These are phyloP conservation scores for Suricata suricatta DNA, from an alignment of 2,113 vertebrate genomes.

Conservation along the genomic window DNA sequence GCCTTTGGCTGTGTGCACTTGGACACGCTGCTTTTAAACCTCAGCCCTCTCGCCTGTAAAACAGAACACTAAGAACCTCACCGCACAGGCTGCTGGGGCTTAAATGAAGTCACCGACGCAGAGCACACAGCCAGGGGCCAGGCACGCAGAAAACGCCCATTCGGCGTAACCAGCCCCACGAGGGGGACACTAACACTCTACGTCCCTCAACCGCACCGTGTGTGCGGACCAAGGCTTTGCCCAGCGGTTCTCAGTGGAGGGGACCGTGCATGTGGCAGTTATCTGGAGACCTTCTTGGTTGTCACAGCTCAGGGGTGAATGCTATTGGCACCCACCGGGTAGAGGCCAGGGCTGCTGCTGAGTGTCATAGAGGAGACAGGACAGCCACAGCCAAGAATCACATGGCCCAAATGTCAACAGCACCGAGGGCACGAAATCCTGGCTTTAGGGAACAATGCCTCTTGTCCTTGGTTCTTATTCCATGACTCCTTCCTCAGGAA, in stretches of 20 bases:
- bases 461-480: rapidly evolving
- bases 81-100: rapidly evolving
- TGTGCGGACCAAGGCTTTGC: not conserved
- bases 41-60: not conserved
- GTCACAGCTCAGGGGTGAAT: rapidly evolving
- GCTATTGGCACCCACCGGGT: rapidly evolving
- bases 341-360: not conserved
- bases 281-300: not conserved
- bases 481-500: not conserved
- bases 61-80: rapidly evolving
- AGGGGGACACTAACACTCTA: rapidly evolving
- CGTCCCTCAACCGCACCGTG: rapidly evolving
- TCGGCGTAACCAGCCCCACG: rapidly evolving
- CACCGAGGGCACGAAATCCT: not conserved
- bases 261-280: rapidly evolving
- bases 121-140: rapidly evolving
- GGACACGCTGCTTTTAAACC: not conserved
- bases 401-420: rapidly evolving
- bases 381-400: not conserved
- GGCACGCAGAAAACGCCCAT: rapidly evolving
- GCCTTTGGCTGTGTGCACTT: not conserved
- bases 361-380: rapidly evolving
- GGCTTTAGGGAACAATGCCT: not conserved
- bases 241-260: not conserved
- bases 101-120: rapidly evolving